Evolutionary conservation across 2,888 invertebrate genomes (phyloP).

Genomic region (Oscheius sp.): DNA sequence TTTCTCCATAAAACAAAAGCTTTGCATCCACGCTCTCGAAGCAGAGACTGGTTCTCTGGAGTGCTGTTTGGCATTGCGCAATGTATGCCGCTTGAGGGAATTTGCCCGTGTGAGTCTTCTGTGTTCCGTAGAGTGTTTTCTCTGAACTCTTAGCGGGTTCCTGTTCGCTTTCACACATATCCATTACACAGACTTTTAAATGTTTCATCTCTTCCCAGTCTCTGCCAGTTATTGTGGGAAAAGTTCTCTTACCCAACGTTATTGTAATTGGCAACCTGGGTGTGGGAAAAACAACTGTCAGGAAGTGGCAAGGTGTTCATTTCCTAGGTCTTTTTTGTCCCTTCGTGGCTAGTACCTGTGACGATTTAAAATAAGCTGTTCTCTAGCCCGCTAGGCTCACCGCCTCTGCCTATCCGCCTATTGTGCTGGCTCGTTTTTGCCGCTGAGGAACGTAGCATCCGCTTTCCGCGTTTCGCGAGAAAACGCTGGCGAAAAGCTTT

Average conservation of each 20-base stretch:
- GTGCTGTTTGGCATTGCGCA: constrained; percentile 35
- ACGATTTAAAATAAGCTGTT: not conserved
- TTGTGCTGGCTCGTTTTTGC: constrained; percentile 11
- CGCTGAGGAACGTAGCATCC: constrained; percentile 18
- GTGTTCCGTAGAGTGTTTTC: not conserved
- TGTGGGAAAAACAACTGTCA: too few relatives aligned
- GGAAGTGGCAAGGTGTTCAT: too few relatives aligned
- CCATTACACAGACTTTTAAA: too few relatives aligned
- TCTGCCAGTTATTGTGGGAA: too few relatives aligned
- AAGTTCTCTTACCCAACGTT: too few relatives aligned
- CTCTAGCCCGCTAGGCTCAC: not conserved
- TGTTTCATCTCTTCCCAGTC: too few relatives aligned
- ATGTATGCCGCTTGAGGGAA: constrained; percentile 23
- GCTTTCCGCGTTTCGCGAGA: constrained; percentile 11
- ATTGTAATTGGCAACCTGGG: too few relatives aligned
- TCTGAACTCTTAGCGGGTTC: not conserved
- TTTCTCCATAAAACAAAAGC: too few relatives aligned
- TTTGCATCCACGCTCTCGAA: constrained; percentile 6
- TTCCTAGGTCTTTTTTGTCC: too few relatives aligned
- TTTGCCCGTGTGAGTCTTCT: not conserved
- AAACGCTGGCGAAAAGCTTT: constrained; percentile 6
- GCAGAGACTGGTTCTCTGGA: constrained; percentile 38
- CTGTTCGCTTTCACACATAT: too few relatives aligned
- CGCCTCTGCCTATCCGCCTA: not conserved
- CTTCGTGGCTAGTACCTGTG: too few relatives aligned